Evolutionary conservation across 2,113 vertebrate genomes (phyloP), one percentile per base, ranked within the genome.

Genomic region (Fregata magnificens): DNA sequence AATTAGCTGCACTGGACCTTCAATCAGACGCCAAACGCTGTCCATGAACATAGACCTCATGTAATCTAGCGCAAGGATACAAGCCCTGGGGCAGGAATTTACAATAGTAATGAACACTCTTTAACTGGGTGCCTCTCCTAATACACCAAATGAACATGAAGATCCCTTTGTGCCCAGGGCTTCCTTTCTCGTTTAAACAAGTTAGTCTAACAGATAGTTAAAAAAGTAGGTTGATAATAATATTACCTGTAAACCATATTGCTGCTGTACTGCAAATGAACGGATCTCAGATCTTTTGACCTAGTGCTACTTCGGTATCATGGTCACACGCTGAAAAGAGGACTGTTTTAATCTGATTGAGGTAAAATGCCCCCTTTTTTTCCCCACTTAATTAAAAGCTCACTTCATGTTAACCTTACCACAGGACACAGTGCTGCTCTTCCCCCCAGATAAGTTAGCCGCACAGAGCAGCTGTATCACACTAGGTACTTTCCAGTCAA

Each of bases 1-100:
- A 99, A 99, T 99, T 99, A 99, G 99, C 99, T 99, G 99, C 99
- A 98, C 99, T 99, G 99, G 99, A 99, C 99, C 99, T 99, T 99
- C 99, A 99, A 99, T 99, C 99, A 99, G 99, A 99, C 98, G 99
- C 99, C 99, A 99, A 99, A 98, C 98, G 98, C 99, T 99, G 99
- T 99, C 99, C 99, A 97, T 98, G 99, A 99, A 99, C 99, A 99
- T 98, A 99, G 99, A 99, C 99, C 99, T 99, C 99, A 98, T 99
- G 99, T 99, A 99, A 99, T 99, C 98, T 98, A 99, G 98, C 97
- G 98, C 98, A 97, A 98, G 99, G 99, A 99, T 98, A 98, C 98
- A 98, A 98, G 99, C 99, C 99, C 98, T 96, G 94, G 99, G 99
- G 99, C 99, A 98, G 98, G 99, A 99, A 99, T 99, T 99, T 99